Percentiles rank a stretch among this genome's conserved stretches.
phyloP scores from a whole-genome alignment of 2,888 invertebrate genomes.

The Zele albiditarsus region DNA sequence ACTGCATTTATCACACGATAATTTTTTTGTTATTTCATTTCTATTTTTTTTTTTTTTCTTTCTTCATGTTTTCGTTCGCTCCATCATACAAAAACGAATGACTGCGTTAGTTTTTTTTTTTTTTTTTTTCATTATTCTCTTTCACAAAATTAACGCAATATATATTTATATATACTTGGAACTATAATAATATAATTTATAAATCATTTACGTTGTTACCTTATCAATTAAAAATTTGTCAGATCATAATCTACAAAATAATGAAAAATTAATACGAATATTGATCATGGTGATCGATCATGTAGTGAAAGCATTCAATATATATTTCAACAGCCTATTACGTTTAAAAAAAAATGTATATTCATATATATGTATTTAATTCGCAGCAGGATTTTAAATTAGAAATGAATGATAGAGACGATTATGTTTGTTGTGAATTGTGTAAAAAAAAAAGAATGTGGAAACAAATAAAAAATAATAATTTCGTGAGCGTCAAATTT shows the following conservation, averaged over 20 bases:
- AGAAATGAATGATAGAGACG: neutral
- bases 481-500: conserved; percentile 26
- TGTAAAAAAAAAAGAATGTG: neutral
- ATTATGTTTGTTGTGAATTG: neutral
- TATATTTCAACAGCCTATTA: neutral
- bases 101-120: neutral
- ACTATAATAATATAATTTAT: neutral
- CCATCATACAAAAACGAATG: neutral
- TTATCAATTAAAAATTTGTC: neutral
- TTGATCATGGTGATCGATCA: neutral
- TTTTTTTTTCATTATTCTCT: neutral
- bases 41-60: neutral
- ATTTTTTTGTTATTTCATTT: neutral
- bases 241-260: neutral
- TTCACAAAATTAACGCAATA: neutral
- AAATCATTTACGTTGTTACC: neutral
- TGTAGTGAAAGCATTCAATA: neutral
- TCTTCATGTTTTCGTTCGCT: neutral
- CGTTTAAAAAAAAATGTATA: conserved; percentile 5
- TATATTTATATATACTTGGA: neutral
- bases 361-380: neutral
- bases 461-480: too few relatives aligned
- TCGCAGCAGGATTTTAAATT: neutral
- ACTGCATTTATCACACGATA: neutral
- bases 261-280: neutral